Conservation (phyloP, 2,888 invertebrate genomes). For the Timandra comae region DNA sequence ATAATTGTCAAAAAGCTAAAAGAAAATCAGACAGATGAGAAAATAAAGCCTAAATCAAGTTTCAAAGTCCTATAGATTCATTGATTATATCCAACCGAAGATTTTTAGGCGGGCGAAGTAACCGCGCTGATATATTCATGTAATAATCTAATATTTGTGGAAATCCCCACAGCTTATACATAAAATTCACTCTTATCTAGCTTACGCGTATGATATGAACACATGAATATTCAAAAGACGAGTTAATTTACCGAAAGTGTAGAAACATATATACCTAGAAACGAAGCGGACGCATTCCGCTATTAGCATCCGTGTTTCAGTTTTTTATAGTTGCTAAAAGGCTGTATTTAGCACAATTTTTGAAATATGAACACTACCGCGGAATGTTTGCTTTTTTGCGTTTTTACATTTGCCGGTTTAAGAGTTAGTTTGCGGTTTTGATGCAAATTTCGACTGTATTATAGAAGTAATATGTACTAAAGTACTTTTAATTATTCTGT, state of each 20-base stretch:
- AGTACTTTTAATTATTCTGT: too few relatives aligned
- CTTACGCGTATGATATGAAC: slow-evolving; percentile 25
- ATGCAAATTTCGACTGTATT: too few relatives aligned
- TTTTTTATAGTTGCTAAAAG: slow-evolving; percentile 31
- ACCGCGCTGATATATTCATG: too few relatives aligned
- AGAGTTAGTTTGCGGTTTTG: too few relatives aligned
- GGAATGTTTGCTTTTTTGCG: slow-evolving; percentile 12
- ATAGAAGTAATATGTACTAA: too few relatives aligned
- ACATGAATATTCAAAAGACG: slow-evolving; percentile 29
- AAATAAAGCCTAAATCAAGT: too few relatives aligned
- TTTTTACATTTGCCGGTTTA: too few relatives aligned
- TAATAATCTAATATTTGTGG: slow-evolving; percentile 6
- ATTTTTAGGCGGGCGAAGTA: too few relatives aligned
- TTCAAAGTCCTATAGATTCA: too few relatives aligned
- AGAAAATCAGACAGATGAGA: too few relatives aligned
- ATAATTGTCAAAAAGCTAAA: too few relatives aligned
- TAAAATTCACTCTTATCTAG: slow-evolving; percentile 21
- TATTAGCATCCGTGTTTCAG: slow-evolving; percentile 36
- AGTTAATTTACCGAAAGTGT: slow-evolving; percentile 27
- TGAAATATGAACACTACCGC: slow-evolving; percentile 29
- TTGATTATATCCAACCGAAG: too few relatives aligned
- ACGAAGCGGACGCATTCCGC: slow-evolving; percentile 29
- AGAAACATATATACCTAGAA: slow-evolving; percentile 25
- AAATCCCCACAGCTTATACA: slow-evolving; percentile 9
- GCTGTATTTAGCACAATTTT: slow-evolving; percentile 27